Evolutionary conservation across 2,113 vertebrate genomes (phyloP), one percentile per base, ranked within the genome.

Genomic region (Tetrao urogallus): DNA sequence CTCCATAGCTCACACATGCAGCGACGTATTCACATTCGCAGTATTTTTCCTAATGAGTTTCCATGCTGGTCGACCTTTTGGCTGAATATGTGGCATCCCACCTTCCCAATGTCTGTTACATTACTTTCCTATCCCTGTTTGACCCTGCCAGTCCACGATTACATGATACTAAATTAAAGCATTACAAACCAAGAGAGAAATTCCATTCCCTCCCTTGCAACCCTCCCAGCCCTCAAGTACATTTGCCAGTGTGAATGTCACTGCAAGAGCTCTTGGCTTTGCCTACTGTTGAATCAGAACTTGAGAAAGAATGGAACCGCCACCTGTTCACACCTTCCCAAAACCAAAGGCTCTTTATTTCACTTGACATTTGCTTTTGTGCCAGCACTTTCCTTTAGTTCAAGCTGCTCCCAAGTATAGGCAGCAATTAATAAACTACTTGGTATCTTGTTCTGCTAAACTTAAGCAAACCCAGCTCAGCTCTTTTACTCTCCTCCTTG

Each of bases 81-180:
- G 89, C 32, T 74, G 76, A 96, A 93, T 83, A 43, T 84, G 86
- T 4, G 28, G 30, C 89, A 82, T 81, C 89, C 80, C 45, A 32
- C 74, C 82, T 75, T 63, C 63, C 90, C 71, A 50, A 13, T 28
- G 60, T 47, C 86, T 89, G 67, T 38, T 85, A 81, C 63, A 78
- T 36, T 72, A 90, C 43, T 82, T 88, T 71, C 60, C 85, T 94
- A 90, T 82, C 96, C 92, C 88, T 64, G 30, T 76, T 89, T 95
- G 91, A 94, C 94, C 90, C 89, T 70, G 76, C 20, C 54, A 75
- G 60, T 42, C 78, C 79, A 72, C 79, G 65, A 93, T 89, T 88
- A 95, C 79, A 96, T 83, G 65, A 95, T 93, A 54, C 32, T 60
- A 91, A 96, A 95, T 92, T 81, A 92, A 94, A 88, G 76, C 32